These are phyloP conservation scores for Hypolimnas misippus DNA, from an alignment of 2,888 invertebrate genomes.

Conservation along the genomic window DNA sequence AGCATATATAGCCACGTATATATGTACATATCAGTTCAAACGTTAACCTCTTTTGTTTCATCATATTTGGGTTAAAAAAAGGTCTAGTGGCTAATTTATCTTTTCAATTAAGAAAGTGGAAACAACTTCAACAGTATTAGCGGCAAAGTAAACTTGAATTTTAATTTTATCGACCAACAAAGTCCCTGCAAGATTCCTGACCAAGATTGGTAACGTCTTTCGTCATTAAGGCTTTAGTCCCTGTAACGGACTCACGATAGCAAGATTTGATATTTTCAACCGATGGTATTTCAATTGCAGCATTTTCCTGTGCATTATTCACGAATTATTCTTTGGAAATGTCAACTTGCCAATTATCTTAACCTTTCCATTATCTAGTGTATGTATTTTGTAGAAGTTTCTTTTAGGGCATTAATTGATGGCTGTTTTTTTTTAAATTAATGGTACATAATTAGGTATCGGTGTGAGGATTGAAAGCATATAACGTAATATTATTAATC, in stretches of 20 bases:
- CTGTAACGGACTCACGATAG: conserved; percentile 29
- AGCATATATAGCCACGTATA: too few relatives aligned
- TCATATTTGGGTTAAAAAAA: too few relatives aligned
- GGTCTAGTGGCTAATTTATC: not conserved
- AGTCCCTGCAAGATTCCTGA: conserved; percentile 14
- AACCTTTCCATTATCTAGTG: conserved; percentile 27
- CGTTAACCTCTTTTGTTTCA: too few relatives aligned
- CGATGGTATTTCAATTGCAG: conserved; percentile 38
- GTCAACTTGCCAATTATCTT: conserved; percentile 43
- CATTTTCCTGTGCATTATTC: conserved; percentile 31
- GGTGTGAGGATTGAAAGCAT: conserved; percentile 4
- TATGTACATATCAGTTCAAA: too few relatives aligned
- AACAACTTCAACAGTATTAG: not conserved
- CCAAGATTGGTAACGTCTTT: conserved; percentile 19
- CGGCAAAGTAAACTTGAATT: not conserved
- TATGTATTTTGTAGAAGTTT: conserved; percentile 21
- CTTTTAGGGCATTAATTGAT: not conserved
- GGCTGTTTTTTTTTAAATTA: not conserved
- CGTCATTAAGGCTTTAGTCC: conserved; percentile 26
- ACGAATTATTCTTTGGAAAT: conserved; percentile 39
- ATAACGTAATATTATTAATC: conserved; percentile 20
- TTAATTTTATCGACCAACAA: conserved; percentile 6
- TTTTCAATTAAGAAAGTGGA: not conserved
- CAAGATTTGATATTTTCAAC: conserved; percentile 39
- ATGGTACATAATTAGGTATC: too few relatives aligned